These are phyloP conservation scores for Drosophila neotestacea DNA, from an alignment of 2,888 invertebrate genomes.

Conservation along the genomic window DNA sequence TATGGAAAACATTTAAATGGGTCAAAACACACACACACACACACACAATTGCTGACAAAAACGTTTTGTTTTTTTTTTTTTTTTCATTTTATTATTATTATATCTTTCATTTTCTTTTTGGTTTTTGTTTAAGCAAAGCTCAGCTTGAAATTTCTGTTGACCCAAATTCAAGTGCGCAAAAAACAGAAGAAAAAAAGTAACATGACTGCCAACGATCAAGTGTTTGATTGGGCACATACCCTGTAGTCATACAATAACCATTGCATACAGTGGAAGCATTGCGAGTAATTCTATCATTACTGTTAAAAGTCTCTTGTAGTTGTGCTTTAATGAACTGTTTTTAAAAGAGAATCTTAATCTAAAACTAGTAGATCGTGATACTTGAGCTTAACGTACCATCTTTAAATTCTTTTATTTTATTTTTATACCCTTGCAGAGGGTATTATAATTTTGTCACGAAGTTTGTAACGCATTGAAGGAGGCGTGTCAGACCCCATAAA, in stretches of 20 bases:
- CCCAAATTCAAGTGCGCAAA: conserved; percentile 63
- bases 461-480: no score
- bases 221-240: conserved; percentile 32
- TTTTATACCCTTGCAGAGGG: no score
- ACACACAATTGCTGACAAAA: conserved; percentile 56
- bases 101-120: conserved; percentile 24
- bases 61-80: conserved; percentile 14
- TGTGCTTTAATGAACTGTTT: no score
- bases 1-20: conserved; percentile 27
- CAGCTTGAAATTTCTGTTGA: conserved; percentile 74
- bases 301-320: not conserved
- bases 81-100: conserved; percentile 20
- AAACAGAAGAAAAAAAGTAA: conserved; percentile 18
- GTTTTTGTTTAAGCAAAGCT: conserved; percentile 60
- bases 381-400: no score
- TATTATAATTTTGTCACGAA: no score
- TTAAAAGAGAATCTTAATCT: no score
- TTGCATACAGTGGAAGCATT: no score
- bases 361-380: no score
- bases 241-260: not conserved
- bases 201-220: not conserved
- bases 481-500: no score
- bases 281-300: not conserved
- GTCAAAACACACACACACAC: conserved; percentile 37
- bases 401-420: no score